These are phyloP conservation scores for Zophobas morio DNA, from an alignment of 1,140 invertebrate genomes.

Conservation along the genomic window DNA sequence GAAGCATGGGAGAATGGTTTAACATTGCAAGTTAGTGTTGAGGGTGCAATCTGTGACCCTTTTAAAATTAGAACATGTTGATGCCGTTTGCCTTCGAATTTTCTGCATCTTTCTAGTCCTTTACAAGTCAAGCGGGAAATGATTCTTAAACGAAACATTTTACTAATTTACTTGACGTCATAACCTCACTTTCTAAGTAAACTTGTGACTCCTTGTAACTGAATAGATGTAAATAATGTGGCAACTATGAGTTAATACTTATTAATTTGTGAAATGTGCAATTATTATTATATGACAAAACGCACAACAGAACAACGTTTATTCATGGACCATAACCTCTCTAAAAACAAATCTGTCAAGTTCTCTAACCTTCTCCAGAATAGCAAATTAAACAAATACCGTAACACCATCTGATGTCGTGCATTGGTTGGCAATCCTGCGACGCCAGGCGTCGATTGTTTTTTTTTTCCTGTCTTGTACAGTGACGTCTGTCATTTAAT, in stretches of 20 bases:
- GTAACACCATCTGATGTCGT: too few relatives aligned
- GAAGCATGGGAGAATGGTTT: constrained; percentile 9
- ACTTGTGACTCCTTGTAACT: neutral
- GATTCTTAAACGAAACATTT: neutral
- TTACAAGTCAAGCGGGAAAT: too few relatives aligned
- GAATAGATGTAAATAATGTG: too few relatives aligned
- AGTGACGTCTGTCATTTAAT: neutral
- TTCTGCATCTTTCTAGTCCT: too few relatives aligned
- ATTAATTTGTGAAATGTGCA: too few relatives aligned
- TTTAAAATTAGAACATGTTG: neutral
- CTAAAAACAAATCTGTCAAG: too few relatives aligned
- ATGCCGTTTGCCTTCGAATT: neutral
- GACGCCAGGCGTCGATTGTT: neutral
- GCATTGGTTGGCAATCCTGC: neutral
- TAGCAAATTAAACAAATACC: too few relatives aligned
- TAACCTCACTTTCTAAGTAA: neutral
- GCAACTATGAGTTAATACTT: too few relatives aligned
- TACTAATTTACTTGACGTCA: neutral
- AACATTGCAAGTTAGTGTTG: constrained; percentile 13
- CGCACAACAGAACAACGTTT: too few relatives aligned
- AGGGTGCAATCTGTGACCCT: neutral
- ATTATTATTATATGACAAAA: too few relatives aligned
- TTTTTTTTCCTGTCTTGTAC: neutral
- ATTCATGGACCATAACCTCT: too few relatives aligned
- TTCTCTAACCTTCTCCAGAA: too few relatives aligned